phyloP scores from a whole-genome alignment of 2,113 vertebrate species.

The Synchiropus splendidus region DNA sequence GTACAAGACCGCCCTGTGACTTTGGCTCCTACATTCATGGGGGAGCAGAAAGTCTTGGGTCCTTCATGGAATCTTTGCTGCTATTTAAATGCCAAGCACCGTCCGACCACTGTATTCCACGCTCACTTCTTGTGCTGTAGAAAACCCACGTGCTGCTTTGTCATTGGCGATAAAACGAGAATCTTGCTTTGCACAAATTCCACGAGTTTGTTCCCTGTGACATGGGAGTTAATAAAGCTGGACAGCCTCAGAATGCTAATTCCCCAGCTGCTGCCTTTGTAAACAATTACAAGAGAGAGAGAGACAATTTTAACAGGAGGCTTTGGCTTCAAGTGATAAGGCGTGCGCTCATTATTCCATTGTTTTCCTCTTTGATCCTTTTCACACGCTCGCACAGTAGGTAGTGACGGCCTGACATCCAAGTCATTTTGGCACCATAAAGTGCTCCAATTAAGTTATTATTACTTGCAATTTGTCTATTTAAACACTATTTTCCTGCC shows the following conservation, averaged over 20 bases:
- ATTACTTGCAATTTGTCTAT: no score
- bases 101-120: slow-evolving; percentile 19
- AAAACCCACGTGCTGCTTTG: no score
- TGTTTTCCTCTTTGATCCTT: slow-evolving; percentile 34
- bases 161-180: slow-evolving; percentile 34
- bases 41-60: slow-evolving; percentile 21
- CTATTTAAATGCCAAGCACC: slow-evolving; percentile 57
- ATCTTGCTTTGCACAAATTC: slow-evolving; percentile 31
- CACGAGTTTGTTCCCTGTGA: slow-evolving; percentile 28
- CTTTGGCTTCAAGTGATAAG: slow-evolving; percentile 24
- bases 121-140: no score
- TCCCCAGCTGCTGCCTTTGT: no score
- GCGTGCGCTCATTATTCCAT: slow-evolving; percentile 31
- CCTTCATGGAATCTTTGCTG: no score
- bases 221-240: slow-evolving; percentile 45
- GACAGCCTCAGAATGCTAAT: slow-evolving; percentile 33
- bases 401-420: no score
- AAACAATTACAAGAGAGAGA: no score
- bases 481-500: no score
- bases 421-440: no score
- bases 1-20: slow-evolving; percentile 64
- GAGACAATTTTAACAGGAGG: slow-evolving; percentile 30
- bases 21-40: slow-evolving; percentile 14
- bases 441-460: no score
- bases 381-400: slow-evolving; percentile 13